Evolutionary conservation across 2,888 invertebrate species (phyloP).

Genomic region (Nezara viridula): DNA sequence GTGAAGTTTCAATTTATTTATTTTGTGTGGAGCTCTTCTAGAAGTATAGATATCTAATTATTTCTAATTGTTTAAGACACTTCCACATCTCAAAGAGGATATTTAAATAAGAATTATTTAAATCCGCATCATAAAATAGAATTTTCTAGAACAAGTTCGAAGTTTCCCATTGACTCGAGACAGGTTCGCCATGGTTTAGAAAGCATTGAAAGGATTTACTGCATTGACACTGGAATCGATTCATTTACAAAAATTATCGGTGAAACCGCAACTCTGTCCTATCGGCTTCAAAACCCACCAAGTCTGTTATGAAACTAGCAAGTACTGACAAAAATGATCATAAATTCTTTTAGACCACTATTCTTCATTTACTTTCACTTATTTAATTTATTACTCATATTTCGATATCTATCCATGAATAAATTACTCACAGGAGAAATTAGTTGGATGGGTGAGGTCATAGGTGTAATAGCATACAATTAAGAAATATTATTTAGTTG

Average conservation of each 20-base stretch:
- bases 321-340: not conserved
- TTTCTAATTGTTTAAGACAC: too few species aligned
- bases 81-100: too few species aligned
- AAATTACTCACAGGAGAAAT: too few species aligned
- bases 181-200: not conserved
- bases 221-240: conserved; percentile 8
- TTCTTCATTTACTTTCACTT: not conserved
- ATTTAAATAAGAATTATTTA: too few species aligned
- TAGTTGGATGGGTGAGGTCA: too few species aligned
- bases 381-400: not conserved
- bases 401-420: too few species aligned
- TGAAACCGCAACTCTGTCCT: not conserved
- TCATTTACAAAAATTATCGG: conserved; percentile 44
- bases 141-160: not conserved
- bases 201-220: conserved; percentile 28
- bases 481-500: too few species aligned
- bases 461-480: too few species aligned
- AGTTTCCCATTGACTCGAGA: not conserved
- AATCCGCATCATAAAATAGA: too few species aligned
- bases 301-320: not conserved
- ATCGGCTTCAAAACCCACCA: not conserved
- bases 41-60: too few species aligned
- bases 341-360: not conserved
- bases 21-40: too few species aligned
- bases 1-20: too few species aligned